Evolutionary conservation across 2,797 vertebrate genomes (phyloP), one percentile per base, ranked within the genome.

Genomic region (Heterohyrax brucei): DNA sequence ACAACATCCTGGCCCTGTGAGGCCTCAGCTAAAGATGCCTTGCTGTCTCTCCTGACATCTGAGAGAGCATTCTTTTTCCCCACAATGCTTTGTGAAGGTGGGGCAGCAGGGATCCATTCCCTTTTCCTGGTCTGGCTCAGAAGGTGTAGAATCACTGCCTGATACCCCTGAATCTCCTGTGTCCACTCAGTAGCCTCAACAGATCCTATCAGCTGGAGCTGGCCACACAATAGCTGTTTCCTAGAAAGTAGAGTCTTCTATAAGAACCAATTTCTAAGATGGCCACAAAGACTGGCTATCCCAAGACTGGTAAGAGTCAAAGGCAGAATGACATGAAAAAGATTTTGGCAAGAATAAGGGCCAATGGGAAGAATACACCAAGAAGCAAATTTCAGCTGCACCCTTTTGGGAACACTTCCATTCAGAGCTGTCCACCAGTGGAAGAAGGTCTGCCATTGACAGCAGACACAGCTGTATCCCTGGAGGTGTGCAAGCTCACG

Each of bases 201-300:
- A 18, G 72, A 68, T n/a, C 70, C 83, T 39, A 44, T 12, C 28
- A 62, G 53, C 24, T 59, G 59, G 64, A 87, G 30, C 18, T 66
- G 90, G 93, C 39, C 19, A 73, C 24, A 16, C 33, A 79, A 14
- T 6, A 87, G 59, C 75, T 75, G n/a, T 85, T 56, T 76, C 56
- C 22, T 81, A 13, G 48, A 73, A 56, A 16, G 53, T 73, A 88
- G 64, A 33, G 66, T 50, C 30, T 50, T 19, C 24, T 21, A 0
- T 9, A 93, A 70, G 79, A 75, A 56, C 33, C 39, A 72, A 64
- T 77, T 62, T 85, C 64, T 53, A 93, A 93, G 83, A 73, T 85
- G 56, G 12, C 33, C 14, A 61, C 18, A 56, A 62, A 94, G 24
- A 89, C 3, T 61, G 28, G 56, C 53, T 70, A 70, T 39, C 24